Percentiles rank a stretch among this genome's conserved stretches.
These are phyloP conservation scores for Thinocorus orbignyianus DNA, from an alignment of 2,113 vertebrate species.

Conservation along the genomic window DNA sequence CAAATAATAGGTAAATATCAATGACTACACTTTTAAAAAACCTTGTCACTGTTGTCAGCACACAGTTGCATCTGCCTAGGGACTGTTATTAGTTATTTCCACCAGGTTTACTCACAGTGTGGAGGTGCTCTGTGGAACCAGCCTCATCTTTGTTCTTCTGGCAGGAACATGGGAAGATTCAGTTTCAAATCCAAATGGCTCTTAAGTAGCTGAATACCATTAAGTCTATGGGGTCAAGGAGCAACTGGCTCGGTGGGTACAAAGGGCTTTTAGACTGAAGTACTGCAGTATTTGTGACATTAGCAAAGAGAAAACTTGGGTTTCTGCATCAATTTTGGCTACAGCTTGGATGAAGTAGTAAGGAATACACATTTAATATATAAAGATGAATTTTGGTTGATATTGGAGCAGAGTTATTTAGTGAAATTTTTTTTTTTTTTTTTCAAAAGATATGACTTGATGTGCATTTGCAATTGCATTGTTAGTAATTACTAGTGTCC, in stretches of 20 bases:
- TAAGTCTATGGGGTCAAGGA: neutral
- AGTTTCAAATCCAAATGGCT: neutral
- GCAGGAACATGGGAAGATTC: neutral
- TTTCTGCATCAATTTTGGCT: neutral
- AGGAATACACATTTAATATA: neutral
- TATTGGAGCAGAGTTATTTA: neutral
- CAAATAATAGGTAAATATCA: neutral
- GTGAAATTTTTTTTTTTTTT: neutral
- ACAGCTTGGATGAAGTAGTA: neutral
- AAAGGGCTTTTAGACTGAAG: neutral
- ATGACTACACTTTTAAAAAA: neutral
- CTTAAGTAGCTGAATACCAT: neutral
- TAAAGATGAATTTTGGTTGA: neutral
- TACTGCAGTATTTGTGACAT: fast-evolving
- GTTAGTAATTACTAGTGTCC: neutral
- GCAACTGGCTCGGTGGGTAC: neutral
- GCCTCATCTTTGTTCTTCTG: neutral
- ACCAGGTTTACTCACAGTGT: neutral
- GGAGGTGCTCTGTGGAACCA: neutral
- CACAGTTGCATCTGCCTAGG: neutral
- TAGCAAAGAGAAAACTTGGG: neutral
- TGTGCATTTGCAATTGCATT: neutral
- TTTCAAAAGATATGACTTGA: neutral
- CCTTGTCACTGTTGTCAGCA: neutral
- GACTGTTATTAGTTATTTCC: neutral